These are phyloP conservation scores for Erebia aethiops DNA, from an alignment of 2,888 invertebrate species.

Conservation along the genomic window DNA sequence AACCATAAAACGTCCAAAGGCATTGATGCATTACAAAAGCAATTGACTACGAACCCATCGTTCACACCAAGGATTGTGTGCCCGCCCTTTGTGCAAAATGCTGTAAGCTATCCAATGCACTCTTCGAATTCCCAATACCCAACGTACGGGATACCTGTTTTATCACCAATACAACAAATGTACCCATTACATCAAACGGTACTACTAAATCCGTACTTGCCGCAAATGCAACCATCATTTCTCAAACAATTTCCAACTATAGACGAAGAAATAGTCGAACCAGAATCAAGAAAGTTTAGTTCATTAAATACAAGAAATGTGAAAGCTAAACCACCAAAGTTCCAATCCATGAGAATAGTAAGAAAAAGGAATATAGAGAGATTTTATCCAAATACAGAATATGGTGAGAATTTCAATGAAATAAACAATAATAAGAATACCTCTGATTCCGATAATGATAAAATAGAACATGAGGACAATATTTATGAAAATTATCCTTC, in stretches of 20 bases:
- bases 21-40: slow-evolving; percentile 72
- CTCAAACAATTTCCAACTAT: slow-evolving; percentile 73
- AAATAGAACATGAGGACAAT: slow-evolving; percentile 54
- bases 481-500: slow-evolving; percentile 77
- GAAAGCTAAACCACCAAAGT: slow-evolving; percentile 63
- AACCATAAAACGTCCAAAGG: slow-evolving; percentile 65
- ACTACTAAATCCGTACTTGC: slow-evolving; percentile 70
- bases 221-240: slow-evolving; percentile 70
- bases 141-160: slow-evolving; percentile 66
- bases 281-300: slow-evolving; percentile 68
- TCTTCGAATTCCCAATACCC: slow-evolving; percentile 56
- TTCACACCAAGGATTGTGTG: slow-evolving; percentile 76
- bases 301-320: slow-evolving; percentile 72
- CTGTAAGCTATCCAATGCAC: slow-evolving; percentile 58
- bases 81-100: slow-evolving; percentile 73
- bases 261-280: slow-evolving; percentile 64
- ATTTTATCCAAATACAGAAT: slow-evolving; percentile 78
- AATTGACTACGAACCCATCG: slow-evolving; percentile 77
- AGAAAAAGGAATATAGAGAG: slow-evolving; percentile 76
- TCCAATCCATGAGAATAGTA: slow-evolving; percentile 77
- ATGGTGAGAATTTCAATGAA: slow-evolving; percentile 75
- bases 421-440: slow-evolving; percentile 72
- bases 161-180: slow-evolving; percentile 76
- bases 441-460: slow-evolving; percentile 51
- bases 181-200: slow-evolving; percentile 75